Conservation (phyloP, 2,113 vertebrate species). For the Neodontobutis hainanensis region DNA sequence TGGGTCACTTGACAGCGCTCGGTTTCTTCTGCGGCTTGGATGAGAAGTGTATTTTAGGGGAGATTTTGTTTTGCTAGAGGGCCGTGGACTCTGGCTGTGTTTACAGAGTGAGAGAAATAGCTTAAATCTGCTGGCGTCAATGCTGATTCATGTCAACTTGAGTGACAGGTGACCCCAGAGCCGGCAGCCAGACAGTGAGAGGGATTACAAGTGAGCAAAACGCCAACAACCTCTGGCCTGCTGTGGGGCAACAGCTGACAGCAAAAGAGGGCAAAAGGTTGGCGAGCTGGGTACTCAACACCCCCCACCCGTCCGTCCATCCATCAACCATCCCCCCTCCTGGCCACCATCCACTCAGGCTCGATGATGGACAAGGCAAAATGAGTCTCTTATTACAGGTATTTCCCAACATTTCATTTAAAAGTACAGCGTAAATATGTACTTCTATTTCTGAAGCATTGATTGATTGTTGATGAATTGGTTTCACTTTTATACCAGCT, state of each 20-base stretch:
- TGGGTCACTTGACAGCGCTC: slow-evolving; percentile 42
- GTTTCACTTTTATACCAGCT: too few relatives aligned
- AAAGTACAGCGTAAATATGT: too few relatives aligned
- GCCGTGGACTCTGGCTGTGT: slow-evolving; percentile 55
- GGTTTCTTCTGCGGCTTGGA: slow-evolving; percentile 21
- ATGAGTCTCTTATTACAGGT: slow-evolving; percentile 55
- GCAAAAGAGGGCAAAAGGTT: slow-evolving; percentile 69
- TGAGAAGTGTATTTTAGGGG: slow-evolving; percentile 20
- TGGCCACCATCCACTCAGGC: slow-evolving; percentile 48
- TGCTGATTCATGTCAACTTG: slow-evolving; percentile 77
- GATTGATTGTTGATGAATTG: too few relatives aligned
- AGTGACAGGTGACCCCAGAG: slow-evolving; percentile 83
- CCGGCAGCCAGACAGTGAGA: slow-evolving; percentile 75
- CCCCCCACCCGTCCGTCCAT: slow-evolving; percentile 49
- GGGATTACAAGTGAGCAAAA: slow-evolving; percentile 82
- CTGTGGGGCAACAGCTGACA: slow-evolving; percentile 79
- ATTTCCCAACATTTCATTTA: neutral
- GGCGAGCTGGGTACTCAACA: slow-evolving; percentile 34
- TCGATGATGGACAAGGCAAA: slow-evolving; percentile 64
- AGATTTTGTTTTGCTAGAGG: slow-evolving; percentile 45
- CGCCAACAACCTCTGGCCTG: slow-evolving; percentile 82
- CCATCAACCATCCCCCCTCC: slow-evolving; percentile 55
- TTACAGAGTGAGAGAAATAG: slow-evolving; percentile 70
- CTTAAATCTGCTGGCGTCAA: slow-evolving; percentile 74
- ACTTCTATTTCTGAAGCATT: too few relatives aligned